Percentiles rank a stretch among this genome's conserved stretches.
phyloP scores from a whole-genome alignment of 1,140 invertebrate genomes.

The Aphaenogaster ashmeadi region DNA sequence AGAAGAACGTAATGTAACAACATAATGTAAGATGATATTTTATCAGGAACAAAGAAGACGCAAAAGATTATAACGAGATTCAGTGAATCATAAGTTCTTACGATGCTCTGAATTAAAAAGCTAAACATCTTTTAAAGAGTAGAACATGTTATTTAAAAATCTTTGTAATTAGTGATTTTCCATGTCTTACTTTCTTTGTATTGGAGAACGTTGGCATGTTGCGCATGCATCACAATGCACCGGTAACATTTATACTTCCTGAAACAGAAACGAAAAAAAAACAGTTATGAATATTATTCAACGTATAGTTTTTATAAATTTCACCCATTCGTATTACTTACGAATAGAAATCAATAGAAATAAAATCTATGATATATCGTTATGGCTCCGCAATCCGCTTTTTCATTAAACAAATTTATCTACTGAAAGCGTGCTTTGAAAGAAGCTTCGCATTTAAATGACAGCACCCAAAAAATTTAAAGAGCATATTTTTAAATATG shows the following conservation, averaged over 20 bases:
- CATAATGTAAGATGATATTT: constrained; percentile 25
- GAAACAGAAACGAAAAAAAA: constrained; percentile 78
- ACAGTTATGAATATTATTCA: constrained; percentile 26
- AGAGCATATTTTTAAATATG: background rate
- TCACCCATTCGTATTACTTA: background rate
- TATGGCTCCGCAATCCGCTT: background rate
- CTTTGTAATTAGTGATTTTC: background rate
- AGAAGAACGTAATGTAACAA: background rate
- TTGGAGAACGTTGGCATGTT: constrained; percentile 91
- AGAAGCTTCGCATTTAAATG: background rate
- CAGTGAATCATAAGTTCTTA: constrained; percentile 6
- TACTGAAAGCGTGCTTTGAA: background rate
- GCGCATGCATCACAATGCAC: constrained; percentile 91
- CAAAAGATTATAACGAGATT: constrained; percentile 23
- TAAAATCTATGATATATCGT: constrained; percentile 31
- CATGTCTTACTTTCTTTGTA: constrained; percentile 92
- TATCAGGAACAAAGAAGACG: background rate
- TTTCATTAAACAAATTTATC: constrained; percentile 40
- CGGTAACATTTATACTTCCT: constrained; percentile 88
- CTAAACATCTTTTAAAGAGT: background rate
- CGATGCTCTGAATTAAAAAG: background rate
- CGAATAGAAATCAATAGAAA: constrained; percentile 22
- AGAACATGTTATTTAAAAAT: background rate
- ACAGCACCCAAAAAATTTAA: background rate
- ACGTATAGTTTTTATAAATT: background rate